A percentile compares a stretch with the other conserved stretches of the same genome.
Evolutionary conservation across 1,140 invertebrate species (phyloP).

Genomic region (Procambarus clarkii): DNA sequence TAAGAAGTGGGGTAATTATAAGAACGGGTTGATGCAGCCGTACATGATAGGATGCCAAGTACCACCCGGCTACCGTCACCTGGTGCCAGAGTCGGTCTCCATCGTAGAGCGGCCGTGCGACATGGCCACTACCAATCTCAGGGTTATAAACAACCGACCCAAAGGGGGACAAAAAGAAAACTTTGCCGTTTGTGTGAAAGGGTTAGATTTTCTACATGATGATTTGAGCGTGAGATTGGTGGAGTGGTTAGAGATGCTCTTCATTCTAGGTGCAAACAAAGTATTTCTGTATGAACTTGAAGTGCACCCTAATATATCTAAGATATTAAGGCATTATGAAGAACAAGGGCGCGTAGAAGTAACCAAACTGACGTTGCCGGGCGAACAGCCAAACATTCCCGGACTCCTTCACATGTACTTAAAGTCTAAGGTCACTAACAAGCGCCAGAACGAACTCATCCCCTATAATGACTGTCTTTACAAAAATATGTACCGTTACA

Average conservation of each 20-base stretch:
- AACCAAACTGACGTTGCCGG: constrained; percentile 91
- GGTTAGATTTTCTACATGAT: constrained; percentile 93
- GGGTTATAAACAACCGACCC: constrained; percentile 86
- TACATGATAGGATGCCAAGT: constrained; percentile 93
- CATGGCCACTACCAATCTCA: constrained; percentile 88
- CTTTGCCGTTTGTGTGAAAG: constrained; percentile 95
- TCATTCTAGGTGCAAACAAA: constrained; percentile 91
- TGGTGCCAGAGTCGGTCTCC: constrained; percentile 90
- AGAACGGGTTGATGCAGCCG: constrained; percentile 92
- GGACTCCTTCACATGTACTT: constrained; percentile 92
- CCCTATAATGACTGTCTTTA: constrained; percentile 98
- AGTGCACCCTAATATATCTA: constrained; percentile 93
- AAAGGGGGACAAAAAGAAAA: constrained; percentile 81
- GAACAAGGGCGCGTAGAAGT: constrained; percentile 86
- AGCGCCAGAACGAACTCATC: constrained; percentile 95
- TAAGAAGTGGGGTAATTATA: constrained; percentile 95
- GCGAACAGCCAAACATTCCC: constrained; percentile 92
- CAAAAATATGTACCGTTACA: constrained; percentile 92
- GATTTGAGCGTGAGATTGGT: constrained; percentile 91
- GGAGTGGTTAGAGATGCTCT: constrained; percentile 94
- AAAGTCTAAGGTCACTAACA: constrained; percentile 88
- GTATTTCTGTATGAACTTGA: constrained; percentile 87
- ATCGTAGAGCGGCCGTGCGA: constrained; percentile 91
- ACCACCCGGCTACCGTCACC: constrained; percentile 76
- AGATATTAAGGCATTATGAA: constrained; percentile 89